phyloP scores from a whole-genome alignment of 1,140 invertebrate genomes.

The Apis cerana region DNA sequence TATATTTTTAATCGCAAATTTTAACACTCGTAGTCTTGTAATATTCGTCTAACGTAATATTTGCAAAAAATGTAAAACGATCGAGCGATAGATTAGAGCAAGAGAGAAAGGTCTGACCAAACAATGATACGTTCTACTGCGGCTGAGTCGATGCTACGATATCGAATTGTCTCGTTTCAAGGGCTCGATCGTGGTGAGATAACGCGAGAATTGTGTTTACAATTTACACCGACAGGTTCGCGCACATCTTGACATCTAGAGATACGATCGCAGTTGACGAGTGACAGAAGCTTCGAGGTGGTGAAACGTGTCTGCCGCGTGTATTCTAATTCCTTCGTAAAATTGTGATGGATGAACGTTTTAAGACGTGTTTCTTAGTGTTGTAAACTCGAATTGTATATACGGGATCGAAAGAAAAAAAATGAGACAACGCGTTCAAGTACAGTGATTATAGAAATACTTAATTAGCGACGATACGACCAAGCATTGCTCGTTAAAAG shows the following conservation, averaged over 20 bases:
- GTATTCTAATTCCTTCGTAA: background rate
- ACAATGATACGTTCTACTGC: background rate
- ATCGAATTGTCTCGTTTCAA: background rate
- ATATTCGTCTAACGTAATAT: no score
- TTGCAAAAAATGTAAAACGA: no score
- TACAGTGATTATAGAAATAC: conserved; percentile 3
- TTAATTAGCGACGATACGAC: conserved; percentile 9
- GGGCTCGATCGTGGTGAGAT: background rate
- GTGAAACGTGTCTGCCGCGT: background rate
- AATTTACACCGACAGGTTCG: background rate
- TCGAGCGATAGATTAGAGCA: background rate
- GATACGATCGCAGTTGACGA: background rate
- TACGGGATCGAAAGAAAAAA: no score
- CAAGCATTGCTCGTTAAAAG: conserved; percentile 3
- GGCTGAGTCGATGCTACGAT: background rate
- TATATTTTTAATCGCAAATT: background rate
- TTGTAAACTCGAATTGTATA: background rate
- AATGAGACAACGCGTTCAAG: background rate
- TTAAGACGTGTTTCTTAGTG: background rate
- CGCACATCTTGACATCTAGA: background rate
- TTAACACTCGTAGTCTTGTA: no score
- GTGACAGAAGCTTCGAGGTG: background rate
- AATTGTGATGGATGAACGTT: background rate
- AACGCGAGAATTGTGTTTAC: background rate
- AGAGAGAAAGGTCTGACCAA: background rate